These are phyloP conservation scores for Camponotus fellah DNA, from an alignment of 2,888 invertebrate genomes.

Conservation along the genomic window DNA sequence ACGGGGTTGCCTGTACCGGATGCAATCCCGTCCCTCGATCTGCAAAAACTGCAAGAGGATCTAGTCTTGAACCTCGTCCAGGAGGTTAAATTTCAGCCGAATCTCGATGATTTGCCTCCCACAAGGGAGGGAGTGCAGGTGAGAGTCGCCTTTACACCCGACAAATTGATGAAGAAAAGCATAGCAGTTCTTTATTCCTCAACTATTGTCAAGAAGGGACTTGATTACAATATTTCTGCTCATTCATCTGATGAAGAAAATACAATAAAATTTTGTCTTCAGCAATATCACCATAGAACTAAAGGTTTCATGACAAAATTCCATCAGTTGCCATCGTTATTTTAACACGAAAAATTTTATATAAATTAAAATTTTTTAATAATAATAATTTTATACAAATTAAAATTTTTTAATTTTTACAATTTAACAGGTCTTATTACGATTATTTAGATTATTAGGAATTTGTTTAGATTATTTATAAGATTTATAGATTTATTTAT, in stretches of 20 bases:
- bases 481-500: too few relatives aligned
- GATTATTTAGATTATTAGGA: not conserved
- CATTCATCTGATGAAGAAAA: too few relatives aligned
- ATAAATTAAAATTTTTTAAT: not conserved
- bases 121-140: constrained; percentile 87
- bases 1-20: constrained; percentile 85
- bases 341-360: not conserved
- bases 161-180: not conserved
- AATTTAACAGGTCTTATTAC: not conserved
- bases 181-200: not conserved
- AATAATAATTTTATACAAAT: not conserved
- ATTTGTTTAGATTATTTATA: too few relatives aligned
- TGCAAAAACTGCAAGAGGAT: constrained; percentile 88
- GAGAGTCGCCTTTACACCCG: constrained; percentile 69
- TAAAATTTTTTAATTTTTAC: not conserved
- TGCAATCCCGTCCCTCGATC: constrained; percentile 84
- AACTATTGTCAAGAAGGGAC: too few relatives aligned
- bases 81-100: constrained; percentile 91
- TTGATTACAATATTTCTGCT: too few relatives aligned
- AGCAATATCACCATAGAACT: not conserved
- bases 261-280: not conserved
- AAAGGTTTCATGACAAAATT: not conserved
- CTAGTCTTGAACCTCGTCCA: constrained; percentile 86
- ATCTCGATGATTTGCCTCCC: constrained; percentile 88
- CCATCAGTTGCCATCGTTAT: not conserved